Percentiles rank a stretch among this genome's conserved stretches.
These are phyloP conservation scores for Siderastrea radians DNA, from an alignment of 92 coral and sea anemone genomes.

Conservation along the genomic window DNA sequence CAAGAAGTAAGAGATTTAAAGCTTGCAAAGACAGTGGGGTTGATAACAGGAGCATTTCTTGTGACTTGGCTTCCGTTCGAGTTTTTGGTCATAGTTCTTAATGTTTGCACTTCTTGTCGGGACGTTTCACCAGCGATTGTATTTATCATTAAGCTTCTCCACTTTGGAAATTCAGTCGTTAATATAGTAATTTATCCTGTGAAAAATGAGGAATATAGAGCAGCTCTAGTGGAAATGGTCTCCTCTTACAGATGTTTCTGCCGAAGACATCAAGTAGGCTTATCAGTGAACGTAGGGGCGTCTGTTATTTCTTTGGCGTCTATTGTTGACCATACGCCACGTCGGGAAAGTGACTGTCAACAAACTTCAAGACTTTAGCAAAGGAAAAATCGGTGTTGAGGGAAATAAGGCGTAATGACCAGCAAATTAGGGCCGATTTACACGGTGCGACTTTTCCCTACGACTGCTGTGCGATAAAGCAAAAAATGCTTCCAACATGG, in stretches of 20 bases:
- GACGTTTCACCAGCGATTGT: background rate
- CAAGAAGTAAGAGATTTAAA: background rate
- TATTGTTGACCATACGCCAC: background rate
- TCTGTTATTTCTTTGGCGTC: background rate
- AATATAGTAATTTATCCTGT: constrained; percentile 2
- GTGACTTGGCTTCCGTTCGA: constrained; percentile 25
- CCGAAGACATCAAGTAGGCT: background rate
- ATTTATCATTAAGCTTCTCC: background rate
- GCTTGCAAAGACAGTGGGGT: constrained; percentile 9
- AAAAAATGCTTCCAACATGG: too few relatives aligned
- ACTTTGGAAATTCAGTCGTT: constrained; percentile 7
- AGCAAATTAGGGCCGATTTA: too few relatives aligned
- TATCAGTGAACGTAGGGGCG: too few relatives aligned
- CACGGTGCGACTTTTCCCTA: too few relatives aligned
- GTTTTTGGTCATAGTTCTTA: background rate
- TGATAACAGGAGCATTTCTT: constrained; percentile 34
- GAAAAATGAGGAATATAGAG: background rate
- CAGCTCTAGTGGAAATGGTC: background rate
- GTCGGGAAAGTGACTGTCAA: background rate
- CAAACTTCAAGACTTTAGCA: background rate
- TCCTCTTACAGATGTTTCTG: background rate
- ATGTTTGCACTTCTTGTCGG: background rate
- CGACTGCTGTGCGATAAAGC: too few relatives aligned
- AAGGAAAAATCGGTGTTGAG: too few relatives aligned
- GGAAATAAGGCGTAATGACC: too few relatives aligned